Evolutionary conservation across 2,113 vertebrate species (phyloP), one percentile per base, ranked within the genome.

Genomic region (Edolisoma coerulescens): DNA sequence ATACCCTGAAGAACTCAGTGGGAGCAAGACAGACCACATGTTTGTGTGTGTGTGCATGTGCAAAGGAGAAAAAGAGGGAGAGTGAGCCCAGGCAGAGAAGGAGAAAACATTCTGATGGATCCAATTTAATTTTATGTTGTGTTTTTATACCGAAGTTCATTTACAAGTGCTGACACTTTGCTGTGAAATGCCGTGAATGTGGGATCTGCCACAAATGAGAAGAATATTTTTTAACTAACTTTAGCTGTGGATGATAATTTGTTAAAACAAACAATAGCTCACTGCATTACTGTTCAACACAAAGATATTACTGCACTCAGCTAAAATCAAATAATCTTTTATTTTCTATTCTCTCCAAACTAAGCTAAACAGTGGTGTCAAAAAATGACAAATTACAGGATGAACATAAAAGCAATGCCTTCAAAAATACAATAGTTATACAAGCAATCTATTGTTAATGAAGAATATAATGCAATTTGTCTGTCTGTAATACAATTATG

Each of bases 401-500:
- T 73, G 97, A 98, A 95, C 61, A 33, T 97, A 98, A 97, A 90
- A 98, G 92, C 96, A 97, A 81, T 97, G 91, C 94, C 97, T 97
- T 98, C 98, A 98, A 97, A 98, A 98, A 97, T 98, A 98, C 97
- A 98, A 97, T 98, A 98, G 98, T 98, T 98, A 98, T 92, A 98
- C 97, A 98, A 98, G 96, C 95, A 97, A 97, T 97, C 97, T 98
- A 98, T 98, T 98, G 97, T 98, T 98, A 98, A 98, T 98, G 98
- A 98, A 97, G 98, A 98, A 98, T 97, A 98, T 97, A 97, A 98
- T 98, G 98, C 97, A 98, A 98, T 98, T 98, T 98, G 98, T 98
- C 97, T 98, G 97, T 98, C 98, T 98, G 97, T 98, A 97, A 98
- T 97, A 98, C 97, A 98, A 98, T 98, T 98, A 98, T 98, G 98